phyloP scores from a whole-genome alignment of 2,888 invertebrate species.

The Drosophila affinis region DNA sequence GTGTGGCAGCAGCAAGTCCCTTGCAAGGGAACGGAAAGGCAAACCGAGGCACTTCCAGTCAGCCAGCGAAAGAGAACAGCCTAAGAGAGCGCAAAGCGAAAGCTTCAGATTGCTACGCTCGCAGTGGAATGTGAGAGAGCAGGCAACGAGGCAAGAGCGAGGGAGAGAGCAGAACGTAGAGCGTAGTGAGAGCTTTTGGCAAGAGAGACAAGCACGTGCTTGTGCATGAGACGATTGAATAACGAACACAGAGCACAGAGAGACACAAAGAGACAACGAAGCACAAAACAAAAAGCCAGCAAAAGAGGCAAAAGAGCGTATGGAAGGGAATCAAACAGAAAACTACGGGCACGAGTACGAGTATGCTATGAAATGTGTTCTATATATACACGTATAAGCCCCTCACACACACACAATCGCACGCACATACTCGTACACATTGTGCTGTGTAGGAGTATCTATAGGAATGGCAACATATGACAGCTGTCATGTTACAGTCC shows the following conservation, averaged over 20 bases:
- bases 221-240: conserved; percentile 43
- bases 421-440: neutral
- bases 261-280: conserved; percentile 32
- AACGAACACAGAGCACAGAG: conserved; percentile 52
- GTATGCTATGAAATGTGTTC: conserved; percentile 55
- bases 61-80: conserved; percentile 33
- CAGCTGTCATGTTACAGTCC: conserved; percentile 74
- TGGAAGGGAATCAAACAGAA: conserved; percentile 28
- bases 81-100: neutral
- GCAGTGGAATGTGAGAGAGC: conserved; percentile 12
- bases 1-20: conserved; percentile 27
- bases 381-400: conserved; percentile 11
- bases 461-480: conserved; percentile 62
- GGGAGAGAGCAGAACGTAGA: conserved; percentile 6
- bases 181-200: conserved; percentile 5
- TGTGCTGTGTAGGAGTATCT: conserved; percentile 13
- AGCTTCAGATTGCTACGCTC: conserved; percentile 23
- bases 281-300: conserved; percentile 39
- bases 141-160: neutral
- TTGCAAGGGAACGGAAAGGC: conserved; percentile 26
- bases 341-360: conserved; percentile 10
- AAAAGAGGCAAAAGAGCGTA: conserved; percentile 53
- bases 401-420: neutral
- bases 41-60: conserved; percentile 50
- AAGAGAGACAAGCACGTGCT: conserved; percentile 56